Base-by-base conservation (phyloP, 2,797 vertebrate species). In the Gallirallus australis region DNA sequence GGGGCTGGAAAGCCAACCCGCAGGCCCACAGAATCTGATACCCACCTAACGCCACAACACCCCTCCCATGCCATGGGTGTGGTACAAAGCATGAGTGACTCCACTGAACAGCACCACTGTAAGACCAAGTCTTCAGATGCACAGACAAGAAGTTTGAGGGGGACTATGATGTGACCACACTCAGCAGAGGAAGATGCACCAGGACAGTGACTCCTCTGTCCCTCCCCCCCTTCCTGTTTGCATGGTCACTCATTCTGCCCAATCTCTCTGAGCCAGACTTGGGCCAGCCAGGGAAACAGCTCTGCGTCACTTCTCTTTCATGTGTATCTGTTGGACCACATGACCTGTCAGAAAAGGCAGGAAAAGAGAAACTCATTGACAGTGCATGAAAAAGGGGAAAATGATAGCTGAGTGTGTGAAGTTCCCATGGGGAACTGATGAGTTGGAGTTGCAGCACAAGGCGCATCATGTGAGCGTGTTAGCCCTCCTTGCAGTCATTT, bases 341-440 rank as follows among this genome's bases (percentile, higher is more conserved):
- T 69, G 81, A 80, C 59, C 56, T 64, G n/a, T 35, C 65, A 93
- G 77, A 72, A 95, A 94, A 89, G 76, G 56, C 75, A 96, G 90
- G 91, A 93, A 89, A 95, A 73, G 81, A 72, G 72, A 95, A 96
- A 89, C 59, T 89, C 70, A 30, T 71, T 90, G 83, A 54, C 40
- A 45, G 53, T 68, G 66, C 48, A 57, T 82, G 59, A 82, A 86
- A 45, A 97, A 91, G n/a, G n/a, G 72, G 90, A 81, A 95, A 96
- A 86, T 21, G 20, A 33, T 57, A 5, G 3, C 5, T 78, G 65
- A 68, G 35, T 9, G 42, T 72, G 59, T 31, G 72, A 78, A 15
- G 17, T 91, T 27, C 50, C n/a, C 3, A 0, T 57, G 64, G 21
- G 61, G 76, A 89, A 90, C n/a, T 3, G 15, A 27, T n/a, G 54